A percentile compares a stretch with the other conserved stretches of the same genome.
Conservation (phyloP, 2,797 vertebrate genomes). For the Mormyrops boulengeri region DNA sequence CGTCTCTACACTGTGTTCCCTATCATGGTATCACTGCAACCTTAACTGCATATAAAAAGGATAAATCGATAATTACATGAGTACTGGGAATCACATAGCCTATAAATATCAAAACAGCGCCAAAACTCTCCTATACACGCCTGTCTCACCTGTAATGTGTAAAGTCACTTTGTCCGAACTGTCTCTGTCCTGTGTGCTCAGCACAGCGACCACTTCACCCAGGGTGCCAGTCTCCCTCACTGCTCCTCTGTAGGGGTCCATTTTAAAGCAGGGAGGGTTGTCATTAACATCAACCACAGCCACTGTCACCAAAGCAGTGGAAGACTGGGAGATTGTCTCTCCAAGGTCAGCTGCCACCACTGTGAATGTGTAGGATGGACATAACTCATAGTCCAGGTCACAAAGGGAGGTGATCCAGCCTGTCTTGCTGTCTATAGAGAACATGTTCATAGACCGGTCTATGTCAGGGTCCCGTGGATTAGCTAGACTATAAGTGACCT, state of each 20-base stretch:
- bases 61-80: not conserved
- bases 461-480: slow-evolving; percentile 53
- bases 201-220: slow-evolving; percentile 80
- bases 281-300: slow-evolving; percentile 87
- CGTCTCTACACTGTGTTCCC: not conserved
- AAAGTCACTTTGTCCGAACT: slow-evolving; percentile 80
- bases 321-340: slow-evolving; percentile 73
- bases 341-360: slow-evolving; percentile 82
- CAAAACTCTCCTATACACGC: not conserved
- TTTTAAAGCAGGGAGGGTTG: slow-evolving; percentile 83
- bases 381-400: slow-evolving; percentile 80
- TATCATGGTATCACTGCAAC: not conserved
- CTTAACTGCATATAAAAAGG: not conserved
- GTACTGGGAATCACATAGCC: not conserved
- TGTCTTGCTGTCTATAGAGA: slow-evolving; percentile 81
- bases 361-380: slow-evolving; percentile 71
- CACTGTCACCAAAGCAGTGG: slow-evolving; percentile 73
- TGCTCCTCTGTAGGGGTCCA: slow-evolving; percentile 82
- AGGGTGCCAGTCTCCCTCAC: slow-evolving; percentile 84
- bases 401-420: slow-evolving; percentile 88
- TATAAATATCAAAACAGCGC: not conserved
- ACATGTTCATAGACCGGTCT: slow-evolving; percentile 53
- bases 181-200: slow-evolving; percentile 82
- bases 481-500: slow-evolving; percentile 80
- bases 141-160: slow-evolving; percentile 80